phyloP scores from a whole-genome alignment of 2,888 invertebrate genomes.

The Agrochola lota region DNA sequence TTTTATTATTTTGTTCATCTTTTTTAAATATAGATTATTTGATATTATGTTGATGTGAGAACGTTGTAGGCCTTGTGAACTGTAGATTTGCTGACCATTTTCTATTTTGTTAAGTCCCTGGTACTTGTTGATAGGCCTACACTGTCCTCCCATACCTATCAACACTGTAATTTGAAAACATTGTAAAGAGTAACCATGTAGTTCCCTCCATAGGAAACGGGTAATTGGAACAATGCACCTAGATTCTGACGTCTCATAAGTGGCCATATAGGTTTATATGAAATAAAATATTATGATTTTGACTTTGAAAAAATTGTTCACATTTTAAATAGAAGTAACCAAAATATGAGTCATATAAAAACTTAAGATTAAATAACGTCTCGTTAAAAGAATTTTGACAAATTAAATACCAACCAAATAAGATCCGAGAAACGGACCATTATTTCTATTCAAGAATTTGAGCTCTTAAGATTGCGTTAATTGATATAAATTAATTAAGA shows the following conservation, averaged over 20 bases:
- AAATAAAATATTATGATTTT: not conserved
- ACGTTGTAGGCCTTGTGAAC: not conserved
- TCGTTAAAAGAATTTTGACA: not conserved
- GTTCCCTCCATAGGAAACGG: not conserved
- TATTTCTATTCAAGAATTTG: conserved; percentile 18
- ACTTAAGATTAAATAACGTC: not conserved
- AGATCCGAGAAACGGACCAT: not conserved
- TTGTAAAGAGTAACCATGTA: not conserved
- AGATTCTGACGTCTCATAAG: not conserved
- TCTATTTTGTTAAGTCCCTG: not conserved
- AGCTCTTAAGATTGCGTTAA: conserved; percentile 26
- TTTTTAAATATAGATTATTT: not conserved
- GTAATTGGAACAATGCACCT: not conserved
- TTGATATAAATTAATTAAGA: conserved; percentile 43
- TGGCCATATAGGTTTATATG: not conserved
- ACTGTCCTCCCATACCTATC: not conserved
- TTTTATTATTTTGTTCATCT: not conserved
- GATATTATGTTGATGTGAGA: not conserved
- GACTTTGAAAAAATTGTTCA: not conserved
- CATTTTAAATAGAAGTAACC: not conserved
- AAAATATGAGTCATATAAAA: not conserved
- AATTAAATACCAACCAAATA: conserved; percentile 4
- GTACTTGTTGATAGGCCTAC: not conserved
- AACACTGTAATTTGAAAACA: not conserved
- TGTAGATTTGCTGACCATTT: not conserved